These are phyloP conservation scores for Ceratoteleas bidentatus DNA, from an alignment of 1,140 invertebrate species.

Conservation along the genomic window DNA sequence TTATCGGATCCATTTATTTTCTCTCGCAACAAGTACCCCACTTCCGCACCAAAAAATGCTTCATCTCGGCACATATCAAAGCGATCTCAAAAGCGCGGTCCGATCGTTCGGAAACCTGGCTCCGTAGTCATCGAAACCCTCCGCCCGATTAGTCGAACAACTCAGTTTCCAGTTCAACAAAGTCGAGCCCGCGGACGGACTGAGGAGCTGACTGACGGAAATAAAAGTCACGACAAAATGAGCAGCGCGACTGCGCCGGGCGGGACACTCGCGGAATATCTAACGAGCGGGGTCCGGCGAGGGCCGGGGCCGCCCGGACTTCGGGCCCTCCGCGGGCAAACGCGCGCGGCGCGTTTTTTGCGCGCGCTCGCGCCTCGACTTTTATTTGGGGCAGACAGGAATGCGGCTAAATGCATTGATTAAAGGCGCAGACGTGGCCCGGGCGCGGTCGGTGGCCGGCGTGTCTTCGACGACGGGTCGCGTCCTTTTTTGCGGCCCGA, in stretches of 20 bases:
- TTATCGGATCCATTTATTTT: no score
- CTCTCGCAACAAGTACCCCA: no score
- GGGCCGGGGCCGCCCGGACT: conserved; percentile 7
- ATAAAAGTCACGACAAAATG: conserved; percentile 30
- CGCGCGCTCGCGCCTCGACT: conserved; percentile 73
- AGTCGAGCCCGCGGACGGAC: conserved; percentile 2
- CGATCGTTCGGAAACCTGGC: no score
- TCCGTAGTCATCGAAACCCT: no score
- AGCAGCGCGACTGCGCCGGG: conserved; percentile 53
- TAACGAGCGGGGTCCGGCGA: conserved; percentile 64
- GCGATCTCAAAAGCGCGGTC: no score
- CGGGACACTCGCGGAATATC: conserved; percentile 76
- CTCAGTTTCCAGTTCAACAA: conserved; percentile 7
- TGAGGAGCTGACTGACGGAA: conserved; percentile 42
- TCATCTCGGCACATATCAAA: no score
- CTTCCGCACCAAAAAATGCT: no score
- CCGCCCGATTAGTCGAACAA: no score
- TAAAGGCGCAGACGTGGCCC: conserved; percentile 78
- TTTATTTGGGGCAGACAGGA: conserved; percentile 81
- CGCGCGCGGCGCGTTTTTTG: conserved; percentile 75
- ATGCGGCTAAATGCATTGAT: conserved; percentile 82
- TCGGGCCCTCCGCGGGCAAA: conserved; percentile 33
- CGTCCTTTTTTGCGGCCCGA: conserved; percentile 69
- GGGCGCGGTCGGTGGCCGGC: conserved; percentile 77
- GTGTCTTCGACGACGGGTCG: conserved; percentile 73